These are phyloP conservation scores for Orcinus orca DNA, from an alignment of 2,113 vertebrate genomes.

Conservation along the genomic window DNA sequence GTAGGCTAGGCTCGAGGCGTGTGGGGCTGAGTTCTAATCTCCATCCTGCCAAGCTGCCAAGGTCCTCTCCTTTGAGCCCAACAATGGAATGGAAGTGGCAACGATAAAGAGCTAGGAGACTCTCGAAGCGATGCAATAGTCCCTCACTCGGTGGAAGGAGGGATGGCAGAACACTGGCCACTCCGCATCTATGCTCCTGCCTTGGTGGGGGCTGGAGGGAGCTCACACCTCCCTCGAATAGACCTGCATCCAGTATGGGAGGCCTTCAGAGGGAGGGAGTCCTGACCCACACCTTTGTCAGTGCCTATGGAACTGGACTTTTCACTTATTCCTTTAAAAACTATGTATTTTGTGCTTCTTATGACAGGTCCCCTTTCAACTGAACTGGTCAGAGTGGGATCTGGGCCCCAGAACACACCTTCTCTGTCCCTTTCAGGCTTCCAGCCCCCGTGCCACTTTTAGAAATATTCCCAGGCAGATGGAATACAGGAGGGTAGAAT, in stretches of 20 bases:
- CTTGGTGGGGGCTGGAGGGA: no score
- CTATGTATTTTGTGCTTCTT: neutral
- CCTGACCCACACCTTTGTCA: neutral
- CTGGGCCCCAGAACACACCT: neutral
- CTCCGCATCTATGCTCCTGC: neutral
- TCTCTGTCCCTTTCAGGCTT: neutral
- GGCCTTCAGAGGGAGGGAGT: neutral
- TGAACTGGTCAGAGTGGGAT: neutral
- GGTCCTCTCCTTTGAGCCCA: neutral
- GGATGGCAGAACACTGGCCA: rapidly evolving
- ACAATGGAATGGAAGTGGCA: neutral
- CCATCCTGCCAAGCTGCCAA: neutral
- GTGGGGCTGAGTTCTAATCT: neutral
- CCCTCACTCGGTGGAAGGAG: neutral
- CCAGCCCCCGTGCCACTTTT: neutral
- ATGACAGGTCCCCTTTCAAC: neutral
- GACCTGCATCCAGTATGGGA: neutral
- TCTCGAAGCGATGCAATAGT: rapidly evolving
- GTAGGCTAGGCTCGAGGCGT: neutral
- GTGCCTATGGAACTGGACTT: neutral
- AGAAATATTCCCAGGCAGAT: neutral
- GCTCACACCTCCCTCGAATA: neutral
- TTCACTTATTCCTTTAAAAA: neutral
- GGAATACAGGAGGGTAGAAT: neutral
- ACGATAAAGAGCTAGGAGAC: neutral